Evolutionary conservation across 2,113 vertebrate genomes (phyloP).

Genomic region (Genyomyrus donnyi): DNA sequence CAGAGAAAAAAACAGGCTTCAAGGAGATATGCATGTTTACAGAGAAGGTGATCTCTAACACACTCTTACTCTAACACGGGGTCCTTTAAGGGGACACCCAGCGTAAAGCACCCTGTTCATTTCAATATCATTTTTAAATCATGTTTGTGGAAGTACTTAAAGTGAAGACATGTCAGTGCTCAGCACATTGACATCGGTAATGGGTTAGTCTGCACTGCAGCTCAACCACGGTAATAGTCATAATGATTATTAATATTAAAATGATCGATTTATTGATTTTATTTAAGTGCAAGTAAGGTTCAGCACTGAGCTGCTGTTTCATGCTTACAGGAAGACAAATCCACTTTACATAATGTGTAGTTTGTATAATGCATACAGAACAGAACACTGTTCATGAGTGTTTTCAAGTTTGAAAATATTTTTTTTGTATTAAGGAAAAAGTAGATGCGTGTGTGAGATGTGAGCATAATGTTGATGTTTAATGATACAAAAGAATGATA

Average conservation of each 20-base stretch:
- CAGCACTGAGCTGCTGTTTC: not conserved
- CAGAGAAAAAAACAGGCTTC: not conserved
- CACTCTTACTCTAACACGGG: not conserved
- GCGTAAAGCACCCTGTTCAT: not conserved
- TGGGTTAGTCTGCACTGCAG: not conserved
- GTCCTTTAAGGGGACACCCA: not conserved
- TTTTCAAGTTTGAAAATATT: not conserved
- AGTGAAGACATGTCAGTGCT: not conserved
- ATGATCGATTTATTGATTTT: not conserved
- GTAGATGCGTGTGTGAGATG: not conserved
- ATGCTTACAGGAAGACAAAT: not conserved
- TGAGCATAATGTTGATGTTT: not conserved
- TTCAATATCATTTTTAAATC: not conserved
- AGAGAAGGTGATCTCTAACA: not conserved
- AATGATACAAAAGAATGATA: not conserved
- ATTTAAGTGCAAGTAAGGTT: not conserved
- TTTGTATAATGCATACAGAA: not conserved
- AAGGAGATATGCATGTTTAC: not conserved
- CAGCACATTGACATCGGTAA: not conserved
- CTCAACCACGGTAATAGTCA: not conserved
- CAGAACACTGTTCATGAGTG: not conserved
- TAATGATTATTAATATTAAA: not conserved
- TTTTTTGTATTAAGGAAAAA: not conserved
- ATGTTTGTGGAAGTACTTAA: not conserved
- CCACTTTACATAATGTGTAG: not conserved